Evolutionary conservation across 2,113 vertebrate genomes (phyloP), one percentile per base, ranked within the genome.

Genomic region (Halichoerus grypus): DNA sequence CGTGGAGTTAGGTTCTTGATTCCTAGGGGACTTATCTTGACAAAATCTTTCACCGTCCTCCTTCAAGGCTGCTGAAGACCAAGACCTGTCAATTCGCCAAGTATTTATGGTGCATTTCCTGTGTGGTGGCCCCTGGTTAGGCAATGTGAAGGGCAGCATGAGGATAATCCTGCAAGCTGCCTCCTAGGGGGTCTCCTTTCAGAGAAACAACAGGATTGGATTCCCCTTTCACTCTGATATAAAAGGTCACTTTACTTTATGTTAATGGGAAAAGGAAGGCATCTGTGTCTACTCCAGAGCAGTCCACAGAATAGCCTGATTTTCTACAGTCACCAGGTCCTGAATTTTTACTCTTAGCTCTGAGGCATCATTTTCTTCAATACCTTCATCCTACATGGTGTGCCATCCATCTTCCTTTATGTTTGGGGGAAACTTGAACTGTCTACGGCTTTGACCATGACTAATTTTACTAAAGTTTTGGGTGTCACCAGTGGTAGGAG

Each of bases 41-140:
- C 55, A 67, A 90, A 97, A 87, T 28, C 49, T 65, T 89, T 89
- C 14, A 80, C 12, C 84, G 59, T 57, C 31, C 46, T 87, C 8
- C 39, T 51, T 88, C 24, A 69, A 63, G 59, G 22, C 36, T 61
- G 28, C n/a, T 33, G 31, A 59, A 93, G 33, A 49, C 7, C 15
- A 79, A 79, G 9, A 31, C 4, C 83, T 69, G 10, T 31, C n/a
- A n/a, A 42, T 77, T 67, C 14, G 55, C 19, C 28, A 9, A 53
- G 21, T 4, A 39, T 59, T 49, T 14, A 18, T 49, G 57, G 6
- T 21, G 2, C 1, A 5, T n/a, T 22, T 1, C 33, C 59, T 71
- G 21, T 0, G 3, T 59, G 49, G 31, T 67, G 9, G 69, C 12
- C 12, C 49, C 8, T 51, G 3, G 19, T 55, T 36, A 9, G n/a